phyloP scores from a whole-genome alignment of 2,797 vertebrate genomes.

The Chaetophractus vellerosus region DNA sequence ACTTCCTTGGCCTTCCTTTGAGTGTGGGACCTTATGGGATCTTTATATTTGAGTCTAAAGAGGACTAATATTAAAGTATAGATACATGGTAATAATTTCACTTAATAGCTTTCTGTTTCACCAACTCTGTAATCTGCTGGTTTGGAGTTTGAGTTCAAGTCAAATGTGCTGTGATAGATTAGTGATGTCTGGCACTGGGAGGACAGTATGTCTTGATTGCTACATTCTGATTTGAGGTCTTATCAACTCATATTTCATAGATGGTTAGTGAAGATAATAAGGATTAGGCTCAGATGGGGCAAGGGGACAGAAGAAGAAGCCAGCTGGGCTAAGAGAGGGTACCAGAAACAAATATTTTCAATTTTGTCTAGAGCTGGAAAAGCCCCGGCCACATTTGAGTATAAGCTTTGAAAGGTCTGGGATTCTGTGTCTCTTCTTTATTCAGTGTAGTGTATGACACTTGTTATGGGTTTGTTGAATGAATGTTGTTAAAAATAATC shows the following conservation, averaged over 20 bases:
- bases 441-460: background rate
- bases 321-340: background rate
- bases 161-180: background rate
- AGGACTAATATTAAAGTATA: background rate
- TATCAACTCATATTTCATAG: conserved; percentile 5
- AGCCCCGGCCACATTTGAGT: background rate
- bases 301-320: background rate
- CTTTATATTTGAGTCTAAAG: background rate
- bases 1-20: background rate
- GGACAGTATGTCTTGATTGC: fast-evolving
- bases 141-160: background rate
- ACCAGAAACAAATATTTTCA: background rate
- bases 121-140: background rate
- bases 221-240: background rate
- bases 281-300: background rate
- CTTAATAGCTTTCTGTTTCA: background rate
- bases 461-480: background rate
- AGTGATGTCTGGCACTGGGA: background rate
- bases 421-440: background rate
- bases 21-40: background rate
- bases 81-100: background rate
- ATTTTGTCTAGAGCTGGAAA: background rate
- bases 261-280: background rate
- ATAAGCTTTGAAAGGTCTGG: background rate
- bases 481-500: background rate